These are phyloP conservation scores for Rapana venosa DNA, from an alignment of 2,888 invertebrate genomes.

Conservation along the genomic window DNA sequence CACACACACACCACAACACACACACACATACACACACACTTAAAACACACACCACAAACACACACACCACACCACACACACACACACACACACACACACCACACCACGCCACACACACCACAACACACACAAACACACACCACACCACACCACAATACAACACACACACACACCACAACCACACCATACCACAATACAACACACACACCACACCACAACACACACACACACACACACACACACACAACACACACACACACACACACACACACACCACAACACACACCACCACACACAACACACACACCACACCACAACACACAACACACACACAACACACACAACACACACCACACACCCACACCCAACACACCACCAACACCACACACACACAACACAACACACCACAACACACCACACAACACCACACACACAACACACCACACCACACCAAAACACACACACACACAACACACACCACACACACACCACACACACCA, in stretches of 20 bases:
- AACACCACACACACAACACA: constrained; percentile 25
- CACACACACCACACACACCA: constrained; percentile 17
- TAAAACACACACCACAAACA: too few species aligned
- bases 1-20: background rate
- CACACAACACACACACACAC: too few species aligned
- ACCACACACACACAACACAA: background rate
- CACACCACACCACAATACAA: background rate
- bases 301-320: too few species aligned
- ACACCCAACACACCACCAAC: too few species aligned
- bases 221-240: background rate
- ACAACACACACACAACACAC: constrained; percentile 26
- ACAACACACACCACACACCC: background rate
- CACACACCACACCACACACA: too few species aligned
- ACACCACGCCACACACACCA: too few species aligned
- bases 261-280: too few species aligned
- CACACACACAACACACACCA: constrained; percentile 16
- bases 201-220: too few species aligned
- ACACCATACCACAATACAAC: too few species aligned
- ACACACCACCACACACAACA: constrained; percentile 3
- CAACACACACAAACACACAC: background rate
- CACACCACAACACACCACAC: background rate
- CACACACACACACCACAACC: background rate
- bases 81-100: constrained; percentile 9
- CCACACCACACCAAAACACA: constrained; percentile 18
- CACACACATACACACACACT: background rate